These are phyloP conservation scores for Hyperopisus bebe DNA, from an alignment of 2,113 vertebrate species.

Conservation along the genomic window DNA sequence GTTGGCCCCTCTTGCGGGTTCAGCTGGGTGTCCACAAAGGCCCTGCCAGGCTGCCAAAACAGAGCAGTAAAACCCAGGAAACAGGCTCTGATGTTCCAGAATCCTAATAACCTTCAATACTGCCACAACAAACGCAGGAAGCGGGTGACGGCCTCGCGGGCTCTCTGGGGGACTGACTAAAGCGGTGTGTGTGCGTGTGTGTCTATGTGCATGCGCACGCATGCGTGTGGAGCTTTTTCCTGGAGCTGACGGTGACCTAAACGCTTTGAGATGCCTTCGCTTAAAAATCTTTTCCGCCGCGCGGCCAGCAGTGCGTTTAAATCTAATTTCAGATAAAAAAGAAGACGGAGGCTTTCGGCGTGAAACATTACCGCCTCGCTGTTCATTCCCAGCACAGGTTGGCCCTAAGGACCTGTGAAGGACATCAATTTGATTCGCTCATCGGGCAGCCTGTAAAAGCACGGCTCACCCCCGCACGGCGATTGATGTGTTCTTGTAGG, in stretches of 20 bases:
- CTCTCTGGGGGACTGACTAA: neutral
- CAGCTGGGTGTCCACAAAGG: too few species aligned
- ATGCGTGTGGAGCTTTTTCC: neutral
- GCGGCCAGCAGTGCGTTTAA: slow-evolving; percentile 6
- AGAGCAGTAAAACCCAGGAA: neutral
- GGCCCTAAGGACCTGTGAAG: slow-evolving; percentile 6
- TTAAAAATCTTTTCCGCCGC: neutral
- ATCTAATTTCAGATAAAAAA: slow-evolving; percentile 13
- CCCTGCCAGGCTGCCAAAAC: neutral
- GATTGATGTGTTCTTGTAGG: slow-evolving; percentile 9
- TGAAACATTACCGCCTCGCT: neutral
- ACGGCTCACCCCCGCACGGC: too few species aligned
- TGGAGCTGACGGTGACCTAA: neutral
- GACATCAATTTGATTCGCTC: slow-evolving; percentile 21
- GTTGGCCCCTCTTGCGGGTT: neutral
- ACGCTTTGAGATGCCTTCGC: neutral
- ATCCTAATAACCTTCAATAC: neutral
- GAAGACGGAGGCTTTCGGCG: neutral
- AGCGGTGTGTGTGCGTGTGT: neutral
- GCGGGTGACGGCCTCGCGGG: neutral
- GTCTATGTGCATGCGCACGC: neutral
- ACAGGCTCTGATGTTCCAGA: neutral
- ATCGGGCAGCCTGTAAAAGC: slow-evolving; percentile 9
- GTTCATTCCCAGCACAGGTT: neutral
- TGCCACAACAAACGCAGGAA: slow-evolving; percentile 9